phyloP scores from a whole-genome alignment of 2,888 invertebrate genomes.

The Rhingia campestris region DNA sequence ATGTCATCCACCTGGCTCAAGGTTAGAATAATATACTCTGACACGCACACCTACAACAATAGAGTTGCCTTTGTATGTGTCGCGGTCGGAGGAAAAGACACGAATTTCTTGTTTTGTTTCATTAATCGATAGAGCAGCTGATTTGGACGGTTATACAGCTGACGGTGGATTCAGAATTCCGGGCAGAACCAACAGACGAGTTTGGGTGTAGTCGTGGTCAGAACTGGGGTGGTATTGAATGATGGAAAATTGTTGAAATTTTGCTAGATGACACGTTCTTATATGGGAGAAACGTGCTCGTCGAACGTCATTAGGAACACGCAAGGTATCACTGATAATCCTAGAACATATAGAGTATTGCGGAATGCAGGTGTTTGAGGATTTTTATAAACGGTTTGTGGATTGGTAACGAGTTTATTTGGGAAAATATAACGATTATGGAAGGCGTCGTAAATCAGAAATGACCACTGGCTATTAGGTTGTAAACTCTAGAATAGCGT shows the following conservation, averaged over 20 bases:
- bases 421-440: too few species aligned
- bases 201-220: neutral
- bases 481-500: too few species aligned
- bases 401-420: too few species aligned
- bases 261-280: slow-evolving; percentile 19
- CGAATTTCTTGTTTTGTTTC: neutral
- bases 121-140: slow-evolving; percentile 28
- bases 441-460: too few species aligned
- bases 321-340: neutral
- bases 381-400: too few species aligned
- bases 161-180: neutral
- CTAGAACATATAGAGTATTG: too few species aligned
- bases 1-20: slow-evolving; percentile 61
- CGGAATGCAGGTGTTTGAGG: too few species aligned
- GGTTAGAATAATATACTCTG: slow-evolving; percentile 29
- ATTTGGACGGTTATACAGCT: neutral
- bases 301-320: slow-evolving; percentile 5
- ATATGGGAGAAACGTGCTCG: slow-evolving; percentile 26
- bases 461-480: too few species aligned
- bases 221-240: neutral
- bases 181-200: neutral
- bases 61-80: neutral
- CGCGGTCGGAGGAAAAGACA: neutral
- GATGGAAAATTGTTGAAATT: too few species aligned
- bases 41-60: slow-evolving; percentile 19